Percentiles rank a stretch among this genome's conserved stretches.
phyloP scores from a whole-genome alignment of 2,888 invertebrate species.

The Hypsopygia costalis region DNA sequence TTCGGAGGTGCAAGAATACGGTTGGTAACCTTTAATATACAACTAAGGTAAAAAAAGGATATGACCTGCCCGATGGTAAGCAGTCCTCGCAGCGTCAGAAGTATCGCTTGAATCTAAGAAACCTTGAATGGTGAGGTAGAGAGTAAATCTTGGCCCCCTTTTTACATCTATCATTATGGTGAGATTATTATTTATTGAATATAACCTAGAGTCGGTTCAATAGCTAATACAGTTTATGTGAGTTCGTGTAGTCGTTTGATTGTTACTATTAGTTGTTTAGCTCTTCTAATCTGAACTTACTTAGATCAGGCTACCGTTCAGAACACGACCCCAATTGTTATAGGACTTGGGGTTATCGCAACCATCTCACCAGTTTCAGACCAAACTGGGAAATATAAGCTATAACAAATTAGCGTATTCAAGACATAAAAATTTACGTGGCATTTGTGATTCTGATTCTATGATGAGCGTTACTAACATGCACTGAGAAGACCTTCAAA shows the following conservation, averaged over 20 bases:
- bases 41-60: too few species aligned
- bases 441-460: too few species aligned
- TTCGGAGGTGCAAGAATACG: too few species aligned
- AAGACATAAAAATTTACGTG: too few species aligned
- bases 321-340: slow-evolving; percentile 3
- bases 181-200: slow-evolving; percentile 7
- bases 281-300: not conserved
- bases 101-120: too few species aligned
- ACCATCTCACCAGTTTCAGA: not conserved
- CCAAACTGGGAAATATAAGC: not conserved
- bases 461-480: too few species aligned
- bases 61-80: too few species aligned
- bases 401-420: too few species aligned
- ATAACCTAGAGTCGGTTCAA: slow-evolving; percentile 2
- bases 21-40: too few species aligned
- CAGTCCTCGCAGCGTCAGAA: too few species aligned
- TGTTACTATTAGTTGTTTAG: not conserved
- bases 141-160: not conserved
- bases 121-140: too few species aligned
- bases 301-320: slow-evolving; percentile 7
- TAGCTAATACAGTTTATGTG: slow-evolving; percentile 5
- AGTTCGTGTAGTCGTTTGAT: slow-evolving; percentile 1
- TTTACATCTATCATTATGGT: not conserved
- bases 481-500: too few species aligned
- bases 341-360: slow-evolving; percentile 3